Percentiles rank a stretch among this genome's conserved stretches.
phyloP scores from a whole-genome alignment of 1,140 invertebrate species.

The Belonocnema kinseyi region DNA sequence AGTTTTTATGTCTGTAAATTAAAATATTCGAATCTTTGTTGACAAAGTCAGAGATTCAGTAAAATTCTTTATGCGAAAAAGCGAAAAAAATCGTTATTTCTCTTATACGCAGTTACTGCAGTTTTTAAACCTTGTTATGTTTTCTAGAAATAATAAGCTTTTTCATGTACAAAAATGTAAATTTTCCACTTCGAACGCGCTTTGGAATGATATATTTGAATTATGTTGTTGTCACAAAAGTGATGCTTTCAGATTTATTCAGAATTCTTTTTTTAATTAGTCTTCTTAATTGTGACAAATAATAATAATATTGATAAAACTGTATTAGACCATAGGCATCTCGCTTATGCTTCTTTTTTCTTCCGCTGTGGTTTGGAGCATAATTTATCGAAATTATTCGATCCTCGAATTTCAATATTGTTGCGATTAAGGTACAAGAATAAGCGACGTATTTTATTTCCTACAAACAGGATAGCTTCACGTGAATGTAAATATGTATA shows the following conservation, averaged over 20 bases:
- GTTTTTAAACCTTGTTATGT: neutral
- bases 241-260: neutral
- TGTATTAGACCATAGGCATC: neutral
- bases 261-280: neutral
- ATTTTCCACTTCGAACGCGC: neutral
- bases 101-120: neutral
- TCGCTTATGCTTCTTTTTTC: constrained; percentile 23
- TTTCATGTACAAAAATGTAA: constrained; percentile 16
- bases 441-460: constrained; percentile 12
- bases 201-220: constrained; percentile 17
- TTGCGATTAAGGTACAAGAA: constrained; percentile 19
- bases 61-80: neutral
- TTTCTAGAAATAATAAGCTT: constrained; percentile 1
- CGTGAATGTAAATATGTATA: constrained; percentile 63
- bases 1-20: constrained; percentile 35
- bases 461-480: constrained; percentile 1
- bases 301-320: constrained; percentile 1
- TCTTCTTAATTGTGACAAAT: neutral
- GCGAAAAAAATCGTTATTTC: neutral
- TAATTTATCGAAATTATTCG: neutral
- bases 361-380: constrained; percentile 15
- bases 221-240: neutral
- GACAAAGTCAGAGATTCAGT: constrained; percentile 26
- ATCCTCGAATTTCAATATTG: constrained; percentile 13
- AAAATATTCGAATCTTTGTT: constrained; percentile 36